These are phyloP conservation scores for Herpetotheres cachinnans DNA, from an alignment of 2,113 vertebrate genomes.

Conservation along the genomic window DNA sequence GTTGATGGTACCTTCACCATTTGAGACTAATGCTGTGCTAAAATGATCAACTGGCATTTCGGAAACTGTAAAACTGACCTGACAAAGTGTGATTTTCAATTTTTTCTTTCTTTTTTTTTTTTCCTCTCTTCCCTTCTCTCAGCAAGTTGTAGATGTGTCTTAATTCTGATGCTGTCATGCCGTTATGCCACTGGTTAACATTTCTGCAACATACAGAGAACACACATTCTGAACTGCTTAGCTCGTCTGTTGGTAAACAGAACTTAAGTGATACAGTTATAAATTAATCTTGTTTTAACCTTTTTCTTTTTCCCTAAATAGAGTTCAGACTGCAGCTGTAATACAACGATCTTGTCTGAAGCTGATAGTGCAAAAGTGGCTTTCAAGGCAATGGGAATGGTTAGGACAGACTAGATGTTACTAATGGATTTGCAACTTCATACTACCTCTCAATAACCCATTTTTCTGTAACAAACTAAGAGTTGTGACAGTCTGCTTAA, in stretches of 20 bases:
- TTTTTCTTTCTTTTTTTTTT: neutral
- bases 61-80: neutral
- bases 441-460: neutral
- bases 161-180: neutral
- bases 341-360: neutral
- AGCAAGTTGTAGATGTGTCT: neutral
- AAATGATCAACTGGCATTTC: neutral
- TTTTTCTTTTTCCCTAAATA: neutral
- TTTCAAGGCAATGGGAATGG: neutral
- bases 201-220: neutral
- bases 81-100: neutral
- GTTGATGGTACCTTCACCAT: neutral
- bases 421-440: neutral
- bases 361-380: neutral
- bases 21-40: neutral
- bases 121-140: fast-evolving
- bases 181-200: neutral
- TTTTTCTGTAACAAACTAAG: neutral
- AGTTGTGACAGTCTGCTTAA: neutral
- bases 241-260: neutral
- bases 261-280: neutral
- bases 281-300: neutral
- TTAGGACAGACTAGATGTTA: neutral
- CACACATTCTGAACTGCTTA: neutral
- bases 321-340: neutral